Conservation (phyloP, 2,797 vertebrate genomes). For the Triplophysa bombifrons region DNA sequence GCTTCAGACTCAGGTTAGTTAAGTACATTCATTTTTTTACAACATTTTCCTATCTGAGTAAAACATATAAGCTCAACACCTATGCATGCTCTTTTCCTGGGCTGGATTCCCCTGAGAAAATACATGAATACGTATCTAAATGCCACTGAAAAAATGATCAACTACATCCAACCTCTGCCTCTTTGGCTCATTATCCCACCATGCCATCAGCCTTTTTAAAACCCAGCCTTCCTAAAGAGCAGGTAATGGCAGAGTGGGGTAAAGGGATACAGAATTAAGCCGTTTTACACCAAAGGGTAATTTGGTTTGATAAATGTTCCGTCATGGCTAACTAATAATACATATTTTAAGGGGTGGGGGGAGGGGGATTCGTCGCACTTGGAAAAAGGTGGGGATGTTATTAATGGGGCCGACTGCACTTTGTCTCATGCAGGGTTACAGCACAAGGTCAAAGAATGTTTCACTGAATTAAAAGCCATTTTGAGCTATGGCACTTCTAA, state of each 20-base stretch:
- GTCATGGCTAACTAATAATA: conserved; percentile 97
- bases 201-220: conserved; percentile 92
- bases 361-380: conserved; percentile 78
- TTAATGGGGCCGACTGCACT: conserved; percentile 96
- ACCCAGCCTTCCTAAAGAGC: conserved; percentile 97
- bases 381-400: conserved; percentile 91
- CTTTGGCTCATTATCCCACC: conserved; percentile 90
- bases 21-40: conserved; percentile 26
- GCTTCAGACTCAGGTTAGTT: conserved; percentile 12
- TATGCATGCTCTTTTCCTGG: conserved; percentile 48
- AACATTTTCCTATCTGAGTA: conserved; percentile 2
- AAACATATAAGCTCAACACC: conserved; percentile 45
- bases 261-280: conserved; percentile 97
- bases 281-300: conserved; percentile 99
- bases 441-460: conserved; percentile 98
- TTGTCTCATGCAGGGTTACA: conserved; percentile 97
- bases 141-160: conserved; percentile 82
- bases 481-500: conserved; percentile 99
- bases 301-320: conserved; percentile 99
- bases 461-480: conserved; percentile 99
- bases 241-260: conserved; percentile 96
- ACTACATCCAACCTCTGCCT: conserved; percentile 83
- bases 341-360: conserved; percentile 91
- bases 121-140: conserved; percentile 66
- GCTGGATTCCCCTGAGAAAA: conserved; percentile 65